Evolutionary conservation across 2,888 invertebrate species (phyloP).

Genomic region (Oegoconia quadripuncta): DNA sequence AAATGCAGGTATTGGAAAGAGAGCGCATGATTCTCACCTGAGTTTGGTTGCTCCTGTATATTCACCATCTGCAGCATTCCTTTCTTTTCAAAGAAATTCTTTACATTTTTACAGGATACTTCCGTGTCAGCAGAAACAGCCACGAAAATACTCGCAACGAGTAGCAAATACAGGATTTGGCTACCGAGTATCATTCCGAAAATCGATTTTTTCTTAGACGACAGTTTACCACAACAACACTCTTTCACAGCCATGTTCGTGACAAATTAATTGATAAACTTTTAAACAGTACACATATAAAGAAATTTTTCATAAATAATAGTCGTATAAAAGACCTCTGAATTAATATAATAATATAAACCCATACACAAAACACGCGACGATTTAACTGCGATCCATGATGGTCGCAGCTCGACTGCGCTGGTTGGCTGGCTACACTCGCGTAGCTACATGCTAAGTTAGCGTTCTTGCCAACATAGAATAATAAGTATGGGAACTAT

Average conservation of each 20-base stretch:
- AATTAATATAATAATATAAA: slow-evolving; percentile 35
- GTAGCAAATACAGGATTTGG: slow-evolving; percentile 68
- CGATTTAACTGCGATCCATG: slow-evolving; percentile 67
- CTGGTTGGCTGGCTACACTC: too few species aligned
- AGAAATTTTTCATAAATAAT: slow-evolving; percentile 57
- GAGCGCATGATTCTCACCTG: slow-evolving; percentile 68
- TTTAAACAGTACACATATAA: slow-evolving; percentile 28
- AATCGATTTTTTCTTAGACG: slow-evolving; percentile 76
- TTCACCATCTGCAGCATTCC: slow-evolving; percentile 70
- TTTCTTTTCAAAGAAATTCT: slow-evolving; percentile 70
- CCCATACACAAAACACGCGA: slow-evolving; percentile 42
- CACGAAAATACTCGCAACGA: slow-evolving; percentile 57
- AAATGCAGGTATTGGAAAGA: slow-evolving; percentile 28
- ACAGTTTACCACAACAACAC: slow-evolving; percentile 73
- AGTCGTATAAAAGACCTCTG: slow-evolving; percentile 32
- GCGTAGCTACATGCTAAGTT: slow-evolving; percentile 26
- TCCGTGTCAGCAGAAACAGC: slow-evolving; percentile 56
- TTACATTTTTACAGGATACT: slow-evolving; percentile 72
- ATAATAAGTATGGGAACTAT: neutral
- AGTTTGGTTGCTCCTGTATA: slow-evolving; percentile 70
- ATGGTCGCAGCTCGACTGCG: slow-evolving; percentile 65
- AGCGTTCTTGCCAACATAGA: slow-evolving; percentile 9
- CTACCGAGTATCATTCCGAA: slow-evolving; percentile 68
- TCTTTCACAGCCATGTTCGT: slow-evolving; percentile 71
- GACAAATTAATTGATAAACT: slow-evolving; percentile 37